A percentile compares a stretch with the other conserved stretches of the same genome.
Conservation (phyloP, 2,888 invertebrate species). For the Alcis repandata region DNA sequence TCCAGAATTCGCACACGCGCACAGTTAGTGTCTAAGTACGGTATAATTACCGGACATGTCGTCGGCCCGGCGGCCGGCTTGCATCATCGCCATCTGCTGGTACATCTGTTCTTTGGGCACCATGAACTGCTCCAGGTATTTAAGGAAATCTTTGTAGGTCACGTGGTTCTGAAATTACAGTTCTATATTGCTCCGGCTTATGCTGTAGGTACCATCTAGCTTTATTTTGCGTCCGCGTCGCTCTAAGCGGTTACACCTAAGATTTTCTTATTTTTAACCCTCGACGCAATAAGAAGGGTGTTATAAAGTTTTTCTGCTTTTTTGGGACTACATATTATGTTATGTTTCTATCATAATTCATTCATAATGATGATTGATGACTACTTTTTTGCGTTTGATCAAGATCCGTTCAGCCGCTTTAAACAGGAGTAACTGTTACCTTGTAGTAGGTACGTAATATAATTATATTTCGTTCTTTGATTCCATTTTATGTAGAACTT, state of each 20-base stretch:
- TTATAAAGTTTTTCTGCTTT: too few species aligned
- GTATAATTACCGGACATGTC: slow-evolving; percentile 68
- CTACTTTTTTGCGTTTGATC: not conserved
- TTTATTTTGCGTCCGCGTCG: too few species aligned
- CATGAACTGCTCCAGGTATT: slow-evolving; percentile 89
- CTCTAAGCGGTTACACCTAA: too few species aligned
- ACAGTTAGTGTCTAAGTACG: not conserved
- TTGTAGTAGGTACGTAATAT: too few species aligned
- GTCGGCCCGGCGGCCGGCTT: slow-evolving; percentile 68
- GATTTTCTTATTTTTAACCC: too few species aligned
- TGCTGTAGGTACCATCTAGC: not conserved
- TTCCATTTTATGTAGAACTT: too few species aligned
- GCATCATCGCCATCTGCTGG: slow-evolving; percentile 78
- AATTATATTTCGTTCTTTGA: too few species aligned
- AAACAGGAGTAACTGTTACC: too few species aligned
- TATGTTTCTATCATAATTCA: too few species aligned
- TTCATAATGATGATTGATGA: too few species aligned
- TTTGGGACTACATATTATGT: too few species aligned
- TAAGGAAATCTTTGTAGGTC: slow-evolving; percentile 89
- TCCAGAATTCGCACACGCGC: not conserved
- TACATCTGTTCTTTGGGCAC: slow-evolving; percentile 80
- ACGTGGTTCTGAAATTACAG: slow-evolving; percentile 86
- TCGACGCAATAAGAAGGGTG: too few species aligned
- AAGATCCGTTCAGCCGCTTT: not conserved
- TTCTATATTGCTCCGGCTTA: not conserved